These are phyloP conservation scores for Agonopterix alstromeriana DNA, from an alignment of 2,888 invertebrate genomes.

Conservation along the genomic window DNA sequence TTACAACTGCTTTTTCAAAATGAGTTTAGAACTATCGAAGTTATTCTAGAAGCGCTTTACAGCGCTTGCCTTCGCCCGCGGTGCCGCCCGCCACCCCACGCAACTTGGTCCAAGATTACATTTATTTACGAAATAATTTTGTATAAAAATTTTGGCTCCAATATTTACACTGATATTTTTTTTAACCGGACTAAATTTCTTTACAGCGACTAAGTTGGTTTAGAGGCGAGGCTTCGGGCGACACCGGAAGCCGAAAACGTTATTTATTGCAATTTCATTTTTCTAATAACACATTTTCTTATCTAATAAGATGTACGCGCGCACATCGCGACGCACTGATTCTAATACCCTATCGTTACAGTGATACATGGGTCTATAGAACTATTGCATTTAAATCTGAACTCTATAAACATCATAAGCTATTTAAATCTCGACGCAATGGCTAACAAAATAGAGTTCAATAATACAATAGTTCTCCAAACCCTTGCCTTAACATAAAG, in stretches of 20 bases:
- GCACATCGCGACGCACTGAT: conserved; percentile 45
- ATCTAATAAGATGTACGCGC: conserved; percentile 61
- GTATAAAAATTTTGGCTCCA: conserved; percentile 73
- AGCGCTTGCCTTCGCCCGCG: conserved; percentile 14
- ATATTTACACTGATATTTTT: conserved; percentile 68
- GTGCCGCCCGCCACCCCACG: conserved; percentile 27
- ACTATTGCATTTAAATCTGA: conserved; percentile 1
- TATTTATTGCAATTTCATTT: conserved; percentile 51
- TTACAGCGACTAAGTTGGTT: conserved; percentile 60
- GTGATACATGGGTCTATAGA: conserved; percentile 32
- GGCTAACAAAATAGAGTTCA: too few relatives aligned
- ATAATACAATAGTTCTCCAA: too few relatives aligned
- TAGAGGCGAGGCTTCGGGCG: conserved; percentile 31
- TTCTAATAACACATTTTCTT: conserved; percentile 72
- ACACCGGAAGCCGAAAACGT: conserved; percentile 11
- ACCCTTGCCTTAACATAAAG: conserved; percentile 15
- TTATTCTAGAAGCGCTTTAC: too few relatives aligned
- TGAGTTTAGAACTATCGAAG: too few relatives aligned
- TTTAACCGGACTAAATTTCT: conserved; percentile 66
- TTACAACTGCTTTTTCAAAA: too few relatives aligned
- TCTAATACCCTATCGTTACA: conserved; percentile 65
- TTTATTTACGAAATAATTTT: conserved; percentile 60
- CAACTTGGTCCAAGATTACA: conserved; percentile 61
- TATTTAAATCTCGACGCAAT: too few relatives aligned
- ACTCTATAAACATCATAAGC: background rate